Conservation (phyloP, 2,888 invertebrate genomes). For the Callimorpha dominula region DNA sequence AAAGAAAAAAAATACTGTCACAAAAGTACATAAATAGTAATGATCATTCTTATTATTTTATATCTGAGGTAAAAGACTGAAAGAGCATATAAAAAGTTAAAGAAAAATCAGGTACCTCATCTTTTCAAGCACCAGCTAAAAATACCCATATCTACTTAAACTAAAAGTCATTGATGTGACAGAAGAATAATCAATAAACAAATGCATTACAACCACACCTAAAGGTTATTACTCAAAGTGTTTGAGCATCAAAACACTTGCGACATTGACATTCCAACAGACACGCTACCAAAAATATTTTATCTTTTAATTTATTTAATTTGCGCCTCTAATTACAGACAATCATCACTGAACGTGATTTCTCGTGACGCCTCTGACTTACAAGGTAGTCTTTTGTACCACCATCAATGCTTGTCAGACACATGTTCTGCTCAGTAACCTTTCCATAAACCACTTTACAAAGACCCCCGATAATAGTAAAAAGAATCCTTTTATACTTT, state of each 20-base stretch:
- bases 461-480: slow-evolving; percentile 51
- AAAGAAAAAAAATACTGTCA: too few species aligned
- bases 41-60: too few species aligned
- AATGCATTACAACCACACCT: slow-evolving; percentile 11
- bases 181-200: slow-evolving; percentile 3
- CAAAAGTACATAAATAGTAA: too few species aligned
- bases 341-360: slow-evolving; percentile 75
- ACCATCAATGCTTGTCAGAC: slow-evolving; percentile 78
- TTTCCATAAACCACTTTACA: slow-evolving; percentile 60
- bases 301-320: slow-evolving; percentile 80
- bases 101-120: not conserved
- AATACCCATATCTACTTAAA: not conserved
- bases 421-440: slow-evolving; percentile 75
- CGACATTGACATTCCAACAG: slow-evolving; percentile 75
- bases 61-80: too few species aligned
- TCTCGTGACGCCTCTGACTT: slow-evolving; percentile 77
- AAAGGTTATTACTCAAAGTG: slow-evolving; percentile 10
- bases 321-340: slow-evolving; percentile 81
- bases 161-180: not conserved
- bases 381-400: slow-evolving; percentile 84
- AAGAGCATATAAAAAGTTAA: not conserved
- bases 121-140: not conserved
- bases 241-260: slow-evolving; percentile 40
- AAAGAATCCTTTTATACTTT: slow-evolving; percentile 46
- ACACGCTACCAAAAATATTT: slow-evolving; percentile 69